Conservation (phyloP, 2,888 invertebrate genomes). For the Heliconius aoede region DNA sequence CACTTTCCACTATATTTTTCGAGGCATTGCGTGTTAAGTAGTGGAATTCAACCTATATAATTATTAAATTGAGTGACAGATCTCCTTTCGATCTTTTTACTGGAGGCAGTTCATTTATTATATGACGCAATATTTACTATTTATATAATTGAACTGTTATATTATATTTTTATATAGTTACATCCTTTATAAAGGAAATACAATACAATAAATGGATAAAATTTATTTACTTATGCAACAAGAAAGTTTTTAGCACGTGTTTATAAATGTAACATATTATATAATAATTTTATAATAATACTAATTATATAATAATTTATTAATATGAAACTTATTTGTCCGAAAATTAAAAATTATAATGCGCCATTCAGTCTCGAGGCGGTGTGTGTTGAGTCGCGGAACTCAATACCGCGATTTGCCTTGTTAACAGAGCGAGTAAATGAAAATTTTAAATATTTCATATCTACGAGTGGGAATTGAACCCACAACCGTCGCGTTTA, state of each 20-base stretch:
- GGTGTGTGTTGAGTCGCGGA: too few relatives aligned
- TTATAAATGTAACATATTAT: slow-evolving; percentile 29
- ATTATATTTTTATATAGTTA: background rate
- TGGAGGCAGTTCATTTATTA: too few relatives aligned
- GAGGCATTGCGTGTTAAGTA: too few relatives aligned
- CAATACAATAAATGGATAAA: background rate
- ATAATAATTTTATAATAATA: slow-evolving; percentile 29
- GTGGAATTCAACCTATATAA: too few relatives aligned
- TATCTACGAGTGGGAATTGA: too few relatives aligned
- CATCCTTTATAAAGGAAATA: background rate
- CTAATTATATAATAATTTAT: slow-evolving; percentile 34
- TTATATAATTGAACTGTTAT: background rate
- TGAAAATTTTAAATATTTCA: too few relatives aligned
- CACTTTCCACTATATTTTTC: too few relatives aligned
- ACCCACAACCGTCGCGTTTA: too few relatives aligned
- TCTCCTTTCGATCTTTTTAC: too few relatives aligned
- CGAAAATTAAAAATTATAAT: slow-evolving; percentile 13
- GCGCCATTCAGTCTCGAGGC: background rate
- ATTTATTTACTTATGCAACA: slow-evolving; percentile 40
- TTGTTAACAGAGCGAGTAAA: too few relatives aligned
- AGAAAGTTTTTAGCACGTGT: slow-evolving; percentile 40
- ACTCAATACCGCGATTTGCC: too few relatives aligned
- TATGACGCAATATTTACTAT: background rate
- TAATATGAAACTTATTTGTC: slow-evolving; percentile 20
- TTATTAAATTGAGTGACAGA: too few relatives aligned